phyloP scores from a whole-genome alignment of 2,888 invertebrate species.

The Priocnemis perturbator region DNA sequence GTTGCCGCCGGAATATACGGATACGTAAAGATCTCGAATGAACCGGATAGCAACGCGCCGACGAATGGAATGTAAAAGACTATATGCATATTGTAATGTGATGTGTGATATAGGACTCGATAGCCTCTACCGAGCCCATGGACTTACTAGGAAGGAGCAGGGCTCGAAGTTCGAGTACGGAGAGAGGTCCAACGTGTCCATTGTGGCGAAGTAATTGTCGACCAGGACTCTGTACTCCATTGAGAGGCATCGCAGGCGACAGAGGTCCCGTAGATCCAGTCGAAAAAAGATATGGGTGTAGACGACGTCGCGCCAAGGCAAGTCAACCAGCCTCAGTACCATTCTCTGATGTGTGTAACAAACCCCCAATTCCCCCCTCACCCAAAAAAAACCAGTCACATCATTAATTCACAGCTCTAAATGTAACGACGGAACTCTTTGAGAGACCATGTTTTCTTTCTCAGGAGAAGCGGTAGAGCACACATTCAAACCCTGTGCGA shows the following conservation, averaged over 20 bases:
- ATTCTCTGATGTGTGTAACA: slow-evolving; percentile 31
- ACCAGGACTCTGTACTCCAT: slow-evolving; percentile 42
- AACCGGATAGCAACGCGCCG: slow-evolving; percentile 47
- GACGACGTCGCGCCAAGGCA: slow-evolving; percentile 49
- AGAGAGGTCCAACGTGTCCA: slow-evolving; percentile 40
- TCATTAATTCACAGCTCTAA: slow-evolving; percentile 19
- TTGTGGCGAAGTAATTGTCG: slow-evolving; percentile 51
- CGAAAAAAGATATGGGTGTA: slow-evolving; percentile 38
- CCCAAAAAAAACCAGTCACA: slow-evolving; percentile 7
- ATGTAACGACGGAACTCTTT: slow-evolving; percentile 39
- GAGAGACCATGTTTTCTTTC: slow-evolving; percentile 62
- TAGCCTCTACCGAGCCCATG: slow-evolving; percentile 45
- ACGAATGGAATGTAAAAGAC: slow-evolving; percentile 36
- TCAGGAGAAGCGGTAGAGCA: slow-evolving; percentile 53
- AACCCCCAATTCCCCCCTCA: no score
- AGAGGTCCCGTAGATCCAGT: slow-evolving; percentile 35
- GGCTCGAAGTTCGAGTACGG: slow-evolving; percentile 45
- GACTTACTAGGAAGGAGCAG: slow-evolving; percentile 52
- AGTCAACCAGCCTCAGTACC: slow-evolving; percentile 42
- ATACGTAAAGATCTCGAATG: slow-evolving; percentile 14
- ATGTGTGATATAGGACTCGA: slow-evolving; percentile 64
- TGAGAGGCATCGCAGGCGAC: slow-evolving; percentile 36
- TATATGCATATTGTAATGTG: slow-evolving; percentile 61
- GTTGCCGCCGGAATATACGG: slow-evolving; percentile 21
- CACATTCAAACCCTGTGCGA: slow-evolving; percentile 31